Conservation (phyloP, 2,113 vertebrate species). For the Plestiodon gilberti region DNA sequence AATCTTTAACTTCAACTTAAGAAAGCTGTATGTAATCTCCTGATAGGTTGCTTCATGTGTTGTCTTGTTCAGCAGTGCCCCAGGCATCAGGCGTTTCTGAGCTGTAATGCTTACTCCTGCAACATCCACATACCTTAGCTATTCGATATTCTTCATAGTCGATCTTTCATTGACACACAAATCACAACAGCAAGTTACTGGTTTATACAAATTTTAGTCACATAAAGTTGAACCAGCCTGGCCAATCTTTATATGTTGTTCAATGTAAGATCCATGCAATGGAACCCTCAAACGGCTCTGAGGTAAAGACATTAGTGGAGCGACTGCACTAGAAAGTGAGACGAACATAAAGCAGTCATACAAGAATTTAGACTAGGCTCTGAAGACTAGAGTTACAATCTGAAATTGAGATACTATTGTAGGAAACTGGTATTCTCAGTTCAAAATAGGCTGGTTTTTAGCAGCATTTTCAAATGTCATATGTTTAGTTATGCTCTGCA, state of each 20-base stretch:
- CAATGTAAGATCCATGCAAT: neutral
- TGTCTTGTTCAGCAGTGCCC: constrained; percentile 60
- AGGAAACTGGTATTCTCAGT: neutral
- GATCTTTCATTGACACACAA: constrained; percentile 72
- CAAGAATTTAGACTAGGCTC: neutral
- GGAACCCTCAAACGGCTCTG: neutral
- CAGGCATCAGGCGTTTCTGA: constrained; percentile 57
- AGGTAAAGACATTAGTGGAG: neutral
- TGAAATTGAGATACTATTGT: neutral
- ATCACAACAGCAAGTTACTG: constrained; percentile 67
- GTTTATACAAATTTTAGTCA: constrained; percentile 46
- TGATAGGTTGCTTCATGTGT: constrained; percentile 63
- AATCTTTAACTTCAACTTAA: constrained; percentile 61
- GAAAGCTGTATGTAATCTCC: constrained; percentile 26
- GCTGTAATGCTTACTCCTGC: constrained; percentile 50
- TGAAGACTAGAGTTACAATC: neutral
- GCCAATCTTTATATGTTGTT: constrained; percentile 1
- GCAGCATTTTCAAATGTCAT: too few species aligned
- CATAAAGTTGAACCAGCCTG: constrained; percentile 56
- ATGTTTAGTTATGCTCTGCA: too few species aligned
- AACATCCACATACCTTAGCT: constrained; percentile 65
- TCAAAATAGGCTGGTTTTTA: too few species aligned
- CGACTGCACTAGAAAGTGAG: neutral
- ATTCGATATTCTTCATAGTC: constrained; percentile 54
- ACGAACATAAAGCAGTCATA: neutral